Percentiles rank a stretch among this genome's conserved stretches.
Conservation (phyloP, 2,797 vertebrate genomes). For the Garrulus glandarius region DNA sequence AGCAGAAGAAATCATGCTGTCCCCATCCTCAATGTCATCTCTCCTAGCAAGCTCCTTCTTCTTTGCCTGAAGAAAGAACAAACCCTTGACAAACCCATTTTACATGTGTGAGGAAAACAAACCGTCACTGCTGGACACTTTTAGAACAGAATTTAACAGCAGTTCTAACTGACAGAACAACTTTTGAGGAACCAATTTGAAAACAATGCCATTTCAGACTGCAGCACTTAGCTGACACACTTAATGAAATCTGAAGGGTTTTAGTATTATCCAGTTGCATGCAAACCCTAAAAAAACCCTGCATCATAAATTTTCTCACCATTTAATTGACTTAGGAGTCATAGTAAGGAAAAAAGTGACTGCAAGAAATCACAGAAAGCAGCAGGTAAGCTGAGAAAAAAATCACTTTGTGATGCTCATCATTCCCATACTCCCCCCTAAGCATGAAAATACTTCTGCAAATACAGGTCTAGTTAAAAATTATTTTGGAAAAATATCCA, state of each 20-base stretch:
- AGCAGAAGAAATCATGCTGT: conserved; percentile 96
- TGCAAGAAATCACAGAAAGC: background rate
- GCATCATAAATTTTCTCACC: background rate
- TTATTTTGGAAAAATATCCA: background rate
- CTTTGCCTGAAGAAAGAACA: conserved; percentile 83
- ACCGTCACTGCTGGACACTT: background rate
- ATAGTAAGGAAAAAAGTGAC: background rate
- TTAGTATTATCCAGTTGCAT: background rate
- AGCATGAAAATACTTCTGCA: background rate
- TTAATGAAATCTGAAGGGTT: background rate
- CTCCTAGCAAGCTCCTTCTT: conserved; percentile 92
- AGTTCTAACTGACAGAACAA: background rate
- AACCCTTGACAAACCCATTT: conserved; percentile 7
- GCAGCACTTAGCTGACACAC: background rate
- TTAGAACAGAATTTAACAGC: conserved; percentile 45
- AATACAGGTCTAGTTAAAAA: background rate
- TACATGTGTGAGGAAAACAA: background rate
- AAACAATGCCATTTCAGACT: background rate
- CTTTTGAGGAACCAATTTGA: background rate
- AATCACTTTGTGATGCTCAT: background rate
- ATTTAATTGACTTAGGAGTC: background rate
- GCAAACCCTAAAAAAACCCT: background rate
- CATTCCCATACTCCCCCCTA: background rate
- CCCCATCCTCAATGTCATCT: conserved; percentile 91
- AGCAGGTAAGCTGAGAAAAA: background rate